Base-by-base conservation (phyloP, 2,113 vertebrate species). In the Egretta garzetta region DNA sequence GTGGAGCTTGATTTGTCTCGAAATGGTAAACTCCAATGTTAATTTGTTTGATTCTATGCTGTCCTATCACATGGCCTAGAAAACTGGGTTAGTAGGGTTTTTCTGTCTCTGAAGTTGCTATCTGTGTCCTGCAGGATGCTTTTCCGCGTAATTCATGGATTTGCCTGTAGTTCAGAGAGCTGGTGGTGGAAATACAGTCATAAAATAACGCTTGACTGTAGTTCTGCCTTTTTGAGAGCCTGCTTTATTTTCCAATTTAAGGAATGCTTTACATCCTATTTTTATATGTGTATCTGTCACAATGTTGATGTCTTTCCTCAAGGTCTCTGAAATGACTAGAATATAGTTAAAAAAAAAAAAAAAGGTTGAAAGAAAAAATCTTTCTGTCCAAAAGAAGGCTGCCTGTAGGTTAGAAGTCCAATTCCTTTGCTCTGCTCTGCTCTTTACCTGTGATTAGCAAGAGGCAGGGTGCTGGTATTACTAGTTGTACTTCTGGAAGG, bases 1-100 rank as follows among this genome's bases (percentile, higher is more conserved):
- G 99, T 99, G 52, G 99, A 99, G 92, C 99, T 99, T 45, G 99
- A 99, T 68, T 98, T 99, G 81, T 99, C 99, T 88, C 98, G 99
- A 96, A 99, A 99, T 95, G 99, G 99, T 99, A 98, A 98, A 98
- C 73, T 43, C 37, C n/a, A 21, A 2, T 23, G 62, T 70, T 76
- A 37, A 80, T 88, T 79, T 95, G 27, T 80, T 87, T 70, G 47
- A 84, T 86, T 95, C 67, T 82, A 1, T 86, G 32, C 21, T 15
- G 15, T 74, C 39, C 33, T 87, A 4, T 81, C 62, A 19, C 41
- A 12, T 45, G 30, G n/a, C 45, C 55, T 70, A 9, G 64, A 72
- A 75, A 93, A 73, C 47, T 39, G 37, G 39, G 15, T 70, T 80
- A 41, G 49, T 53, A 49, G 22, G 59, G 10, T 37, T 84, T 95